Conservation (phyloP, 2,797 vertebrate genomes). For the Muscicapa striata region DNA sequence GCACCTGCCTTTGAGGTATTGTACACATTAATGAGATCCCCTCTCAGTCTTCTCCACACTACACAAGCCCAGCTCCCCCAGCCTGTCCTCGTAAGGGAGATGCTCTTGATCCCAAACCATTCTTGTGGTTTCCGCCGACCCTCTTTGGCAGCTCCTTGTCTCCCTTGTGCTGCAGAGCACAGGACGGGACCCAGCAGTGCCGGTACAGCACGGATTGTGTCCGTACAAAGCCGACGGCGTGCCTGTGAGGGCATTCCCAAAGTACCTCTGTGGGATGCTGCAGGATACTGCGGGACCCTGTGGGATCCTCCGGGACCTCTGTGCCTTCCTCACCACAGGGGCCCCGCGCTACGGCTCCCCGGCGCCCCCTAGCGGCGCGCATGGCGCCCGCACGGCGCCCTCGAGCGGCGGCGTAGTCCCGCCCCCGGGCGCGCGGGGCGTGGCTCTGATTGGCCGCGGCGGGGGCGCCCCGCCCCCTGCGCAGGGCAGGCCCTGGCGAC, state of each 20-base stretch:
- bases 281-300: rapidly evolving
- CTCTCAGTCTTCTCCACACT: too few species aligned
- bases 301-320: rapidly evolving
- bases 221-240: too few species aligned
- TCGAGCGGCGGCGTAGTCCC: neutral
- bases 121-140: rapidly evolving
- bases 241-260: rapidly evolving
- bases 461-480: neutral
- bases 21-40: too few species aligned
- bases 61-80: neutral
- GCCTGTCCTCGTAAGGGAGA: neutral
- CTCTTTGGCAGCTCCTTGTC: neutral
- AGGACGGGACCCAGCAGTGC: neutral
- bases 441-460: neutral
- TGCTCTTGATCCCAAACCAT: neutral
- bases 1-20: neutral
- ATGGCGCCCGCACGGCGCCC: rapidly evolving
- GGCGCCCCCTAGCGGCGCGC: neutral
- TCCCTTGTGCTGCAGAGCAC: neutral
- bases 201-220: rapidly evolving
- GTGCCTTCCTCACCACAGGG: rapidly evolving
- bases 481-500: neutral
- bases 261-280: rapidly evolving
- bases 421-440: neutral
- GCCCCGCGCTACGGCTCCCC: neutral